A percentile compares a stretch with the other conserved stretches of the same genome.
These are phyloP conservation scores for Clarias laeviceps DNA, from an alignment of 2,797 vertebrate species.

Conservation along the genomic window DNA sequence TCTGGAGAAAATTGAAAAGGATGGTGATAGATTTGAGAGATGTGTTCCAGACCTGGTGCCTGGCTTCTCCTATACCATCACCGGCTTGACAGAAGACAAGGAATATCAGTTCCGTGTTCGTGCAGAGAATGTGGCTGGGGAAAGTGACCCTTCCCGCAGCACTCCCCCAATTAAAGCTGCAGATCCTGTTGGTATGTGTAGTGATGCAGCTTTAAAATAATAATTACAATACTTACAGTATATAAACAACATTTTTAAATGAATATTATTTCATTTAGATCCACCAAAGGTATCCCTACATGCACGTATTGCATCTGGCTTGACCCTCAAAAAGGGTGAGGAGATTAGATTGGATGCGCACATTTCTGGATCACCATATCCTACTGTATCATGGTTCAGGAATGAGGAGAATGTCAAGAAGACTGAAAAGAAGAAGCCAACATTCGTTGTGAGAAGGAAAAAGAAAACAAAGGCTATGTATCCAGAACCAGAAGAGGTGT, in stretches of 20 bases:
- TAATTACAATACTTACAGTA: not conserved
- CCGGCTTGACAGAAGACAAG: slow-evolving; percentile 85
- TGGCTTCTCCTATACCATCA: slow-evolving; percentile 84
- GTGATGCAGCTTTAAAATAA: not conserved
- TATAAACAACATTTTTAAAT: not conserved
- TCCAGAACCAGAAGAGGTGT: slow-evolving; percentile 82
- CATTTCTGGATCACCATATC: slow-evolving; percentile 93
- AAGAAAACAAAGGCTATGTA: slow-evolving; percentile 71
- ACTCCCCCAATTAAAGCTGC: slow-evolving; percentile 82
- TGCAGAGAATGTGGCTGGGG: slow-evolving; percentile 93
- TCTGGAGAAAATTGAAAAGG: slow-evolving; percentile 91
- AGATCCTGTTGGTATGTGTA: slow-evolving; percentile 87
- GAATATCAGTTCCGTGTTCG: slow-evolving; percentile 94
- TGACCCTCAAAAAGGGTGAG: slow-evolving; percentile 86
- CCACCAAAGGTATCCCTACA: slow-evolving; percentile 88
- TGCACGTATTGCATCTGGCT: slow-evolving; percentile 79
- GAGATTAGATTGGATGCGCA: slow-evolving; percentile 87
- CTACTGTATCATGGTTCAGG: slow-evolving; percentile 89
- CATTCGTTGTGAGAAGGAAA: slow-evolving; percentile 72
- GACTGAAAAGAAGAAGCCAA: slow-evolving; percentile 81
- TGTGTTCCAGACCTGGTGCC: slow-evolving; percentile 90
- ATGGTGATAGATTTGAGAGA: slow-evolving; percentile 87
- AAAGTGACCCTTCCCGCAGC: slow-evolving; percentile 91
- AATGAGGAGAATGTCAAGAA: slow-evolving; percentile 87
- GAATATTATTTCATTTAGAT: slow-evolving; percentile 72